Conservation (phyloP, 2,888 invertebrate species). For the Xylocampa areola region DNA sequence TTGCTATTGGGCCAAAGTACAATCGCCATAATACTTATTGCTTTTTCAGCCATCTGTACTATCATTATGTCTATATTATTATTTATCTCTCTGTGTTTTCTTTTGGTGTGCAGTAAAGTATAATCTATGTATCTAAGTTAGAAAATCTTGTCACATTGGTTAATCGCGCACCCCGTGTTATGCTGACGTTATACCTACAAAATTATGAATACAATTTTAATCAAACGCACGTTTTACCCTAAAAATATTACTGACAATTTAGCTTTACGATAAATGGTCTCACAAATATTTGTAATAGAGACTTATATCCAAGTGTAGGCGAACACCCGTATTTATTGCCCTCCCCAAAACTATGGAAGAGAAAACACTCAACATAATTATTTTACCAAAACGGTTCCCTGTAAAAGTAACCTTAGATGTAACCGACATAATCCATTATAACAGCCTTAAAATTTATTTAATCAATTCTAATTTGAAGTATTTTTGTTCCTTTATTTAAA, state of each 20-base stretch:
- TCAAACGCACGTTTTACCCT: constrained; percentile 13
- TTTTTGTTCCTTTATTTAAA: neutral
- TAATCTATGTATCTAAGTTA: too few species aligned
- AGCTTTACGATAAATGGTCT: constrained; percentile 33
- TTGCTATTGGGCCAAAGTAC: neutral
- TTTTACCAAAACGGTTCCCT: constrained; percentile 36
- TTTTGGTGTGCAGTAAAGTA: too few species aligned
- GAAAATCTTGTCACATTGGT: too few species aligned
- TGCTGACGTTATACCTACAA: constrained; percentile 12
- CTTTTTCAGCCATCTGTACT: too few species aligned
- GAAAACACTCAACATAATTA: constrained; percentile 38
- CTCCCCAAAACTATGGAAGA: constrained; percentile 22
- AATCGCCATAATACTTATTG: constrained; percentile 9
- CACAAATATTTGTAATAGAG: constrained; percentile 43
- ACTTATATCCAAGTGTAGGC: constrained; percentile 37
- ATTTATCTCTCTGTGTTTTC: too few species aligned
- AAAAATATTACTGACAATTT: constrained; percentile 36
- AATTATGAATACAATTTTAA: constrained; percentile 22
- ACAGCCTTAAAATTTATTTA: too few species aligned
- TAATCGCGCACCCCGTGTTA: neutral
- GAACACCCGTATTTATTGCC: constrained; percentile 23
- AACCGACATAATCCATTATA: constrained; percentile 17
- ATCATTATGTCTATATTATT: too few species aligned
- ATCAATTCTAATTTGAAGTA: neutral
- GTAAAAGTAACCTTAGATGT: constrained; percentile 4